Evolutionary conservation across 2,113 vertebrate species (phyloP).

Genomic region (Phrynosoma platyrhinos): DNA sequence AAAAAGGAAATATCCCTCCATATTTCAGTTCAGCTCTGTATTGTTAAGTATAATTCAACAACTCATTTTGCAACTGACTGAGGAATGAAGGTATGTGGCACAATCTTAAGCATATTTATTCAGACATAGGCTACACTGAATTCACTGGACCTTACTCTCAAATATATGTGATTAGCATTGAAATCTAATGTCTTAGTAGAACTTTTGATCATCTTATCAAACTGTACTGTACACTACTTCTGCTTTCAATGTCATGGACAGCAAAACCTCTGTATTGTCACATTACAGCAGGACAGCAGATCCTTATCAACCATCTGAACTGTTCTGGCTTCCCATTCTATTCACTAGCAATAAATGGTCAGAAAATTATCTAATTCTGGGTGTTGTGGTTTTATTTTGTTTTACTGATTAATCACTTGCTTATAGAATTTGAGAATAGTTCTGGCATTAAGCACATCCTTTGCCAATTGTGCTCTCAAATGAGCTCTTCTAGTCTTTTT

Average conservation of each 20-base stretch:
- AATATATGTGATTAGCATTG: neutral
- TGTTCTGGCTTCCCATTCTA: neutral
- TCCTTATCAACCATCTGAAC: neutral
- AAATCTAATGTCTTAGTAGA: neutral
- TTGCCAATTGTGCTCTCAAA: neutral
- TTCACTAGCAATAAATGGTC: neutral
- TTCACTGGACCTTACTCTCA: too few relatives aligned
- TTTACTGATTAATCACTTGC: constrained; percentile 12
- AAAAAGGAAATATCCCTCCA: neutral
- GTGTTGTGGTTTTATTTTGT: fast-evolving
- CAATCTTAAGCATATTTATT: neutral
- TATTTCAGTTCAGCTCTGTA: neutral
- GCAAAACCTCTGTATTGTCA: neutral
- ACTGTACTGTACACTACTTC: neutral
- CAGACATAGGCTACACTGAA: neutral
- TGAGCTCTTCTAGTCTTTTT: neutral
- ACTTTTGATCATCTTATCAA: neutral
- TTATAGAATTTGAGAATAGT: constrained; percentile 5
- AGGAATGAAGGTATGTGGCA: neutral
- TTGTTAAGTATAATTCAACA: neutral
- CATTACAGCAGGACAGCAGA: neutral
- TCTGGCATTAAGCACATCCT: neutral
- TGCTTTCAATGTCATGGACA: neutral
- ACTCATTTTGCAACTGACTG: neutral
- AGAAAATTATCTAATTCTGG: neutral